Evolutionary conservation across 2,113 vertebrate species (phyloP).

Genomic region (Cichladusa arquata): DNA sequence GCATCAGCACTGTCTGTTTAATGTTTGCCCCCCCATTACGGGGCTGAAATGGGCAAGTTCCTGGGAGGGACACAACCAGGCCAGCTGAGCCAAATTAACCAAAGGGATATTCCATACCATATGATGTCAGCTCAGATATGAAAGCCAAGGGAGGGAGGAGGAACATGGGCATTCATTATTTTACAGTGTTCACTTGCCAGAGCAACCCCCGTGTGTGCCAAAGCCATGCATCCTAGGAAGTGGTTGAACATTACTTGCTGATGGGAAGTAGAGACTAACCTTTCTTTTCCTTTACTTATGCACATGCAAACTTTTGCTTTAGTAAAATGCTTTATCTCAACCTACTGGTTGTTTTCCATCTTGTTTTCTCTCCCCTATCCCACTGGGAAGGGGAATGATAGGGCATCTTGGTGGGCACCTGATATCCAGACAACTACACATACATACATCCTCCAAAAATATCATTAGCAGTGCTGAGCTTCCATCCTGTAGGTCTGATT

Average conservation of each 20-base stretch:
- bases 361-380: background rate
- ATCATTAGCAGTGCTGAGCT: background rate
- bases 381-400: background rate
- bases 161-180: fast-evolving
- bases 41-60: background rate
- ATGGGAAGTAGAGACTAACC: background rate
- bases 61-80: background rate
- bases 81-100: background rate
- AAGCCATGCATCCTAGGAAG: background rate
- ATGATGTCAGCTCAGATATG: background rate
- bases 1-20: background rate
- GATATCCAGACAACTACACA: background rate
- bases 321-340: background rate
- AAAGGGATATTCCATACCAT: background rate
- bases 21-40: background rate
- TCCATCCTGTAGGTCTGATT: background rate
- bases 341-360: background rate
- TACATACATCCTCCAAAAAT: background rate
- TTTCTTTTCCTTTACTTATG: background rate
- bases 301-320: background rate
- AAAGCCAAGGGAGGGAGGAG: background rate
- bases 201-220: background rate
- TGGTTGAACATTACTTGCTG: background rate
- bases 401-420: background rate
- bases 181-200: fast-evolving